Percentiles rank a stretch among this genome's conserved stretches.
phyloP scores from a whole-genome alignment of 1,140 invertebrate genomes.

The Drosophila mayri region DNA sequence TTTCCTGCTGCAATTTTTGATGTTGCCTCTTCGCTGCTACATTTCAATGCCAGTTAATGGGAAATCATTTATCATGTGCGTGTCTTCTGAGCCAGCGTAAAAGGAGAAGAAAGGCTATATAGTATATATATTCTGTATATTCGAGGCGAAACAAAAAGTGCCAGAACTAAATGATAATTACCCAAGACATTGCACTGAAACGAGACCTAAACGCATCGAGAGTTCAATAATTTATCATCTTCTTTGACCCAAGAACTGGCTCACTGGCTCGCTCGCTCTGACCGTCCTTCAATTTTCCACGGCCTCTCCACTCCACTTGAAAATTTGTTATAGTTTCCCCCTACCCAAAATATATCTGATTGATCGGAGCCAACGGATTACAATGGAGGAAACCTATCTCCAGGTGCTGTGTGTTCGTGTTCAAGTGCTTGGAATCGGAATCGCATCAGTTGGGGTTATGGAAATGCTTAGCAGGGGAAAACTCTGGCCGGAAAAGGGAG shows the following conservation, averaged over 20 bases:
- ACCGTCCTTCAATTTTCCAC: constrained; percentile 26
- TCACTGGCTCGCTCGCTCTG: background rate
- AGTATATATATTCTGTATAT: background rate
- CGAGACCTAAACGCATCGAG: constrained; percentile 10
- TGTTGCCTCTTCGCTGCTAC: constrained; percentile 36
- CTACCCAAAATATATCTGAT: constrained; percentile 6
- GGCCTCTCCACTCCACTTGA: constrained; percentile 35
- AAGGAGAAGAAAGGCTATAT: constrained; percentile 7
- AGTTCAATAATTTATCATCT: constrained; percentile 49
- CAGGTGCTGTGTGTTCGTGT: constrained; percentile 38
- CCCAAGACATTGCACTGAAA: constrained; percentile 35
- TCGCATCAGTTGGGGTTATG: constrained; percentile 16
- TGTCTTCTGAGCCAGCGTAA: constrained; percentile 43
- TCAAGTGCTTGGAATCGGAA: constrained; percentile 43
- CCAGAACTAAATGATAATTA: constrained; percentile 83
- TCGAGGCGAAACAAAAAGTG: constrained; percentile 63
- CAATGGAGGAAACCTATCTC: constrained; percentile 17
- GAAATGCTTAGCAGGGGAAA: constrained; percentile 3
- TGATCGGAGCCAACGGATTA: constrained; percentile 19
- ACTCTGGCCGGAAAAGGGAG: background rate
- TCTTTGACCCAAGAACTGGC: constrained; percentile 26
- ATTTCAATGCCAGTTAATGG: constrained; percentile 76
- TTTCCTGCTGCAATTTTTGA: constrained; percentile 50
- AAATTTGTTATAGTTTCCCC: constrained; percentile 49
- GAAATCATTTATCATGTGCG: constrained; percentile 83